phyloP scores from a whole-genome alignment of 1,140 invertebrate genomes.

The Papilio aristodemus region DNA sequence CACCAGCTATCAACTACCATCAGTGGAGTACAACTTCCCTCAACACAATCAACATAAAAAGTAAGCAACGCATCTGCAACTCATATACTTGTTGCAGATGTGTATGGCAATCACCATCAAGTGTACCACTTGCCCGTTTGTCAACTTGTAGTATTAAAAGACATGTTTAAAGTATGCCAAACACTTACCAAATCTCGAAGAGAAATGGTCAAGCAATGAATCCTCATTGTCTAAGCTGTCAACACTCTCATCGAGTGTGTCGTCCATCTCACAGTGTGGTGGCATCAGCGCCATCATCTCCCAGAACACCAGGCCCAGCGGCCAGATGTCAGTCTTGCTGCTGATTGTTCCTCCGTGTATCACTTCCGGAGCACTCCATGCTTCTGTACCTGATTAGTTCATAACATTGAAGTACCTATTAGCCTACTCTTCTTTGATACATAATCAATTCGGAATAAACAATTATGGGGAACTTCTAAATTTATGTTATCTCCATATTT shows the following conservation, averaged over 20 bases:
- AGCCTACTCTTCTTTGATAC: no score
- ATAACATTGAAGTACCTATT: no score
- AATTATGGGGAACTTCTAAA: no score
- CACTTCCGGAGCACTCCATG: slow-evolving; percentile 90
- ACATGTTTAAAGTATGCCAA: neutral
- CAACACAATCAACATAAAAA: no score
- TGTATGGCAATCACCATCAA: neutral
- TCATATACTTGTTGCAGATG: neutral
- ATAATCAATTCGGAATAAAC: no score
- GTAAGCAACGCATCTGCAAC: no score
- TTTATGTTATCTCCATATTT: no score
- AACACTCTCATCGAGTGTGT: slow-evolving; percentile 57
- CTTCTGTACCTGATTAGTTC: slow-evolving; percentile 82
- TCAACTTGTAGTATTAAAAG: no score
- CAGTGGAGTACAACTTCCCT: no score
- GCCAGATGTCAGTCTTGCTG: slow-evolving; percentile 89
- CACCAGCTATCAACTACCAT: no score
- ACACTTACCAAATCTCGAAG: slow-evolving; percentile 62
- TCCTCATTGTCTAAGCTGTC: slow-evolving; percentile 49
- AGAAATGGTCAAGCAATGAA: slow-evolving; percentile 51
- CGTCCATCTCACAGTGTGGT: slow-evolving; percentile 82
- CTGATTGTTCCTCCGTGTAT: slow-evolving; percentile 82
- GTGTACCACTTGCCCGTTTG: no score
- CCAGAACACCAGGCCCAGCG: slow-evolving; percentile 88
- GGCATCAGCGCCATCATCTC: slow-evolving; percentile 88